Conservation (phyloP, 2,113 vertebrate genomes). For the Mobula hypostoma region DNA sequence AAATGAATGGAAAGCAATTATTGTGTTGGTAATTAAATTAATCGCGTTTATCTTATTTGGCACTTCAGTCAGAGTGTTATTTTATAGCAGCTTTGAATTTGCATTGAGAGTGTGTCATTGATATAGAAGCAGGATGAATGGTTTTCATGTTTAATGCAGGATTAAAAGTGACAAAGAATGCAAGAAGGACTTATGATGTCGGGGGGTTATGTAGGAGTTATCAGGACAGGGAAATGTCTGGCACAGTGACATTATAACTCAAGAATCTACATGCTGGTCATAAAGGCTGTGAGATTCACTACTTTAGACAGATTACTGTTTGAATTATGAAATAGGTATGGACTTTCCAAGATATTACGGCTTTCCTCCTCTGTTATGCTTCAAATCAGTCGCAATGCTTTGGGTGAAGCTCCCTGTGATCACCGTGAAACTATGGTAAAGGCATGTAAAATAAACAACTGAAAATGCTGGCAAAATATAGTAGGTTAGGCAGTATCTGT, state of each 20-base stretch:
- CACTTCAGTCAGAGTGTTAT: background rate
- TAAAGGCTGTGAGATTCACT: background rate
- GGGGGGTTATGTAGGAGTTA: background rate
- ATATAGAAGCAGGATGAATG: background rate
- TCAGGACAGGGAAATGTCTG: background rate
- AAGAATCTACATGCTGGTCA: background rate
- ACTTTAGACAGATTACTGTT: background rate
- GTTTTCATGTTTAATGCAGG: slow-evolving; percentile 1
- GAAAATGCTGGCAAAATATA: background rate
- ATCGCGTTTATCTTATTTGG: background rate
- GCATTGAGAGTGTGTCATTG: background rate
- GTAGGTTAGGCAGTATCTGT: too few species aligned
- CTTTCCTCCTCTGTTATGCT: background rate
- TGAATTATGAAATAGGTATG: background rate
- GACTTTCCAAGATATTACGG: background rate
- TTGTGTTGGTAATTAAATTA: slow-evolving; percentile 10
- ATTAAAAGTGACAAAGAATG: background rate
- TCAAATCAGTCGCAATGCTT: background rate
- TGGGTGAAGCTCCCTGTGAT: background rate
- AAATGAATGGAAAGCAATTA: slow-evolving; percentile 9
- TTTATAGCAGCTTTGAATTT: background rate
- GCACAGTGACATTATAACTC: background rate
- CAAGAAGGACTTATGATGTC: background rate
- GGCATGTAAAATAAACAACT: too few species aligned
- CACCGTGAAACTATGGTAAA: too few species aligned